Conservation (phyloP, 2,888 invertebrate species). For the Cephus sareptanus region DNA sequence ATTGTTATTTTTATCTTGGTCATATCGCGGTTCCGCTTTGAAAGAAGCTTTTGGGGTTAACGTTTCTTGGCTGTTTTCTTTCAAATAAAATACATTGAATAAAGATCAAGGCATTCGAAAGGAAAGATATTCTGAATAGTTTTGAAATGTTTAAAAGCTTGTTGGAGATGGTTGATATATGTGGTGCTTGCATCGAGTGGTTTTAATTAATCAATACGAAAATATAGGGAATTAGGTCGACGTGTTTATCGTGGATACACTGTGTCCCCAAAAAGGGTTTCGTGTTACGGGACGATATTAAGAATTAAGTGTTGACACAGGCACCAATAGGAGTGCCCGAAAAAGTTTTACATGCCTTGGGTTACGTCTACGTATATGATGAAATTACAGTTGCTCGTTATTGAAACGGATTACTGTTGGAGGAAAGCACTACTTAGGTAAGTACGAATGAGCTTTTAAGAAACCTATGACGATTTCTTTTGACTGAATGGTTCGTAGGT, state of each 20-base stretch:
- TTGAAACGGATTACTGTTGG: slow-evolving; percentile 62
- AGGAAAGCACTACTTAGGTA: slow-evolving; percentile 61
- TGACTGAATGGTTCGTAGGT: not conserved
- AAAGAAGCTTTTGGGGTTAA: not conserved
- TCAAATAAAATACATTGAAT: not conserved
- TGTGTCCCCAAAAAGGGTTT: slow-evolving; percentile 3
- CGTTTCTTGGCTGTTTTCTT: not conserved
- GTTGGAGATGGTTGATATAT: not conserved
- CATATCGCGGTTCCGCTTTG: not conserved
- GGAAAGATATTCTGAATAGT: not conserved
- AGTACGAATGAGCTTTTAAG: slow-evolving; percentile 20
- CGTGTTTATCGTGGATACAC: slow-evolving; percentile 2
- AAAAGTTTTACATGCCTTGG: slow-evolving; percentile 33
- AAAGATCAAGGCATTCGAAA: not conserved
- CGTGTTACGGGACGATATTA: not conserved
- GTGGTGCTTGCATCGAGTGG: not conserved
- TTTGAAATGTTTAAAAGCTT: not conserved
- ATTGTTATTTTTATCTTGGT: not conserved
- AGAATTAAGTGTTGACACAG: slow-evolving; percentile 10
- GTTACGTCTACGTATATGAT: slow-evolving; percentile 55
- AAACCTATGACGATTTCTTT: not conserved
- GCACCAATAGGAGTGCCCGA: slow-evolving; percentile 16
- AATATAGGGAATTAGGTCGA: slow-evolving; percentile 29
- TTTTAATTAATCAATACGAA: slow-evolving; percentile 26
- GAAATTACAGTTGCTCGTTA: slow-evolving; percentile 61